phyloP scores from a whole-genome alignment of 2,113 vertebrate species.

The Strix aluco region DNA sequence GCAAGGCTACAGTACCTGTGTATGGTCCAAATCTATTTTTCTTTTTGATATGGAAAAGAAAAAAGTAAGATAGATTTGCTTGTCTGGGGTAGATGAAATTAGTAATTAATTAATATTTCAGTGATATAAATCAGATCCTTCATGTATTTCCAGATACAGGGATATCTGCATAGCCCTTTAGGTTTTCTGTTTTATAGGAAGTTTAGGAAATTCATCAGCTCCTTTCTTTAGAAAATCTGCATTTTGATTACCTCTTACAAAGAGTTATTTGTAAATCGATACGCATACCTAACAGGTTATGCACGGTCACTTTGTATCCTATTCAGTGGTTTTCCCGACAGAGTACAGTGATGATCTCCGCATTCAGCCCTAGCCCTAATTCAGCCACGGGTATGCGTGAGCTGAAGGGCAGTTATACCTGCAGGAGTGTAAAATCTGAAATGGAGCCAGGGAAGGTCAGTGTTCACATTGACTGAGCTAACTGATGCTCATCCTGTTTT shows the following conservation, averaged over 20 bases:
- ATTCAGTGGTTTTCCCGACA: background rate
- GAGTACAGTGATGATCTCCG: background rate
- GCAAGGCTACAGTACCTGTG: background rate
- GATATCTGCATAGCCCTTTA: background rate
- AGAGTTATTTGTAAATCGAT: background rate
- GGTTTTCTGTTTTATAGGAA: background rate
- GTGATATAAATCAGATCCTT: background rate
- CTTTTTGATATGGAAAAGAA: background rate
- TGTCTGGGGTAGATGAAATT: background rate
- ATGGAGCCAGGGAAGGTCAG: background rate
- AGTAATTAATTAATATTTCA: background rate
- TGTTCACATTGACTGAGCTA: background rate
- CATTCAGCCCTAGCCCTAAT: background rate
- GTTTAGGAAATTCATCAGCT: background rate
- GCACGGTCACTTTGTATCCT: background rate
- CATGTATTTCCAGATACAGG: background rate
- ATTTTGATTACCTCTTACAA: background rate
- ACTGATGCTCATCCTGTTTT: background rate
- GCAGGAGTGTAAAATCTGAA: background rate
- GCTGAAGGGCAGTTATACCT: background rate
- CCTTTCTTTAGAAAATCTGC: background rate
- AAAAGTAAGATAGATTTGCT: background rate
- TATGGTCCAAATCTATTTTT: background rate
- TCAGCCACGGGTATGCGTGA: accelerated
- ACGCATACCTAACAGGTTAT: background rate